Evolutionary conservation across 2,797 vertebrate species (phyloP), one percentile per base, ranked within the genome.

Genomic region (Sorex maritimensis): DNA sequence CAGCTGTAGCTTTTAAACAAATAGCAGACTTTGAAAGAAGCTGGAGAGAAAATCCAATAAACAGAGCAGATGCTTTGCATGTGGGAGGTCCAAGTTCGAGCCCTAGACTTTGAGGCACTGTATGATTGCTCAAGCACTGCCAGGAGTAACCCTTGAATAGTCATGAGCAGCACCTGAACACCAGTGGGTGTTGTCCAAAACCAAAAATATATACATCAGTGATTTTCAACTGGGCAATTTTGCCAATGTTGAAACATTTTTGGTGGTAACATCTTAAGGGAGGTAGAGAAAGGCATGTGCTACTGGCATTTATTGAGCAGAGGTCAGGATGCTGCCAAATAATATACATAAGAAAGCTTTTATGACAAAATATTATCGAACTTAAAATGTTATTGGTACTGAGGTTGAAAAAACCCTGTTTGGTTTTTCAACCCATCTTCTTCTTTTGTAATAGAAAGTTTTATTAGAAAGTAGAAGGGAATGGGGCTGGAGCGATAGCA

Each of bases 221-320:
- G 58, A 92, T 24, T 90, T 38, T 91, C 34, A 69, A 61, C 7
- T 81, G 9, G 23, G n/a, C 9, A 24, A 82, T 34, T 94, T 75
- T 90, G 49, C 4, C 11, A 38, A 0, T 69, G 21, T 21, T 61
- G 2, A 10, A 65, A 81, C 10, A 92, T 77, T 41, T 92, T 61
- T 86, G 68, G 55, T 83, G 77, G 1, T 46, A 88, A 68, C 24
- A 55, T 88, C 46, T 63, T 58, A 17, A 49, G 13, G 15, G 1
- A 75, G 6, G 17, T 30, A 55, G n/a, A n/a, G 71, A n/a, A 6
- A 15, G 30, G 28, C 58, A 6, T 74, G 41, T 44, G 63, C 63
- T 88, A 69, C 46, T 78, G 44, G 12, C 28, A 82, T 34, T 49
- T 46, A 67, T n/a, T 78, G 41, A 77, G 23, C 23, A 87, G 26